phyloP scores from a whole-genome alignment of 1,140 invertebrate genomes.

The Ctenoplectra terminalis region DNA sequence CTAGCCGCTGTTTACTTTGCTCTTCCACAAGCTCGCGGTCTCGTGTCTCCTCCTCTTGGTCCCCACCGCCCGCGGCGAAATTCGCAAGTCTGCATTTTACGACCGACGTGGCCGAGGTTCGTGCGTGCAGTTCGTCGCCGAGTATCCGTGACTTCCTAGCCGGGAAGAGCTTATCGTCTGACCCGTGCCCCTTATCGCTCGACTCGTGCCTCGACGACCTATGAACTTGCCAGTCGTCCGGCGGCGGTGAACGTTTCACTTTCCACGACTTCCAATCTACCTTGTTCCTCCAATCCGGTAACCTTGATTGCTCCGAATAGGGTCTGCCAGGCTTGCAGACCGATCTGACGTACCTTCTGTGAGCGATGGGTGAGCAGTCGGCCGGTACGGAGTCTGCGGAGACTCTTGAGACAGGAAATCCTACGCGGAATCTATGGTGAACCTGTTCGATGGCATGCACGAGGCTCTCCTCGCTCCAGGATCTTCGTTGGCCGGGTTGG shows the following conservation, averaged over 20 bases:
- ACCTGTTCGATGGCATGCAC: neutral
- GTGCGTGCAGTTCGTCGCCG: conserved; percentile 25
- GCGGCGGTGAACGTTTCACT: conserved; percentile 74
- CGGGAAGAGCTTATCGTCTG: conserved; percentile 66
- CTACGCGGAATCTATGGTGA: neutral
- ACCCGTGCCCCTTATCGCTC: conserved; percentile 67
- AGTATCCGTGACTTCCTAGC: conserved; percentile 7
- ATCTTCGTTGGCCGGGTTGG: neutral
- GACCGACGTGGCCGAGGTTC: conserved; percentile 36
- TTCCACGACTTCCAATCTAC: conserved; percentile 49
- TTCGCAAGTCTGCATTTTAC: conserved; percentile 68
- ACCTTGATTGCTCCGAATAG: neutral
- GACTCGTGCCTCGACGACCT: conserved; percentile 46
- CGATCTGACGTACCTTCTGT: neutral
- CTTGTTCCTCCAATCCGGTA: neutral
- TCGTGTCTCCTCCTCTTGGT: conserved; percentile 26
- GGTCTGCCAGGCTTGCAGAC: neutral
- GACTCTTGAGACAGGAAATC: neutral
- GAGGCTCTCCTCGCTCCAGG: conserved; percentile 47
- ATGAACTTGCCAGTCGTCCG: conserved; percentile 50
- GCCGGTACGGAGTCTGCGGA: neutral
- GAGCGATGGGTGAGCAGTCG: conserved; percentile 27
- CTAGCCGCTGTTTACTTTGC: conserved; percentile 29
- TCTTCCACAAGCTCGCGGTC: neutral
- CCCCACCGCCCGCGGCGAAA: conserved; percentile 47